Evolutionary conservation across 1,140 invertebrate genomes (phyloP).

Genomic region (Platyura marginata): DNA sequence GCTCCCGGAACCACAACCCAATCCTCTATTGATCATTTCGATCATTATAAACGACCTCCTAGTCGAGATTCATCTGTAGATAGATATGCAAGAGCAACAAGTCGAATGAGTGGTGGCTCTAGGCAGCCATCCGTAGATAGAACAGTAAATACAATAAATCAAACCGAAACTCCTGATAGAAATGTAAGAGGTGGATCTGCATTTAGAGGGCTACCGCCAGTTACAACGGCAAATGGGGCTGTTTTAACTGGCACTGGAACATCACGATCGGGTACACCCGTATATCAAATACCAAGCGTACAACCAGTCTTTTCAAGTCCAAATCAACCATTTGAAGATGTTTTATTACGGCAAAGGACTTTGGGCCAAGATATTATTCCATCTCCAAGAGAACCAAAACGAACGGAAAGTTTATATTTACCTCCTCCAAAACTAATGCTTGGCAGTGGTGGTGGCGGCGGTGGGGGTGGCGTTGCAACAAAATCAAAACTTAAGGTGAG

Average conservation of each 20-base stretch:
- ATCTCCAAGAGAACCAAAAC: constrained; percentile 63
- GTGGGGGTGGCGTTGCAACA: constrained; percentile 25
- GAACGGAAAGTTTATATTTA: constrained; percentile 68
- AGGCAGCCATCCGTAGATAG: constrained; percentile 60
- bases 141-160: constrained; percentile 15
- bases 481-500: constrained; percentile 24
- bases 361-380: constrained; percentile 75
- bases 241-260: constrained; percentile 25
- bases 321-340: constrained; percentile 54
- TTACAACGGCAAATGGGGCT: constrained; percentile 25
- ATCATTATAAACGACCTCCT: constrained; percentile 82
- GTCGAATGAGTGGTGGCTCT: constrained; percentile 34
- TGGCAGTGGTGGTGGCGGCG: constrained; percentile 24
- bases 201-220: constrained; percentile 31
- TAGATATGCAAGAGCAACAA: constrained; percentile 47
- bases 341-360: constrained; percentile 53
- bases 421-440: constrained; percentile 30
- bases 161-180: constrained; percentile 29
- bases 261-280: constrained; percentile 16
- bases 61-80: constrained; percentile 76
- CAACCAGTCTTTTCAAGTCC: constrained; percentile 10
- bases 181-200: constrained; percentile 30
- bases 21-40: constrained; percentile 53
- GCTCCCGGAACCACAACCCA: constrained; percentile 29
- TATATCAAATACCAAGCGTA: constrained; percentile 3